phyloP scores from a whole-genome alignment of 1,140 invertebrate genomes.

The Drosophila prosaltans region DNA sequence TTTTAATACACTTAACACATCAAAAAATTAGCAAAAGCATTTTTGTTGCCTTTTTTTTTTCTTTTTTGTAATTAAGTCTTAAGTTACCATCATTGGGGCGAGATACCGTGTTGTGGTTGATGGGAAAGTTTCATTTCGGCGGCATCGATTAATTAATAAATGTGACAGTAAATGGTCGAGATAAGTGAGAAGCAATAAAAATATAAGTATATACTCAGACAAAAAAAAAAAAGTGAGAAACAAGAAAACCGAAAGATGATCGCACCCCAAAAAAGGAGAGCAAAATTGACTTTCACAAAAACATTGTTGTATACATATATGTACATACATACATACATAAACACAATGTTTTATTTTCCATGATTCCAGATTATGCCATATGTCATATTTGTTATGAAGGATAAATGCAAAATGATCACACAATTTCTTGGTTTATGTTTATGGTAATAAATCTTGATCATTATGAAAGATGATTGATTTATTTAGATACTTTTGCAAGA shows the following conservation, averaged over 20 bases:
- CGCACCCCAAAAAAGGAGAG: neutral
- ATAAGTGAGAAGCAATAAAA: constrained; percentile 52
- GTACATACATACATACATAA: neutral
- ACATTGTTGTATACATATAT: neutral
- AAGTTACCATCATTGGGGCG: constrained; percentile 59
- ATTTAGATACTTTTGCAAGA: too few relatives aligned
- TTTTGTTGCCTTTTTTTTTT: constrained; percentile 23
- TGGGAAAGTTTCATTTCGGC: constrained; percentile 46
- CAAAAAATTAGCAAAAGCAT: constrained; percentile 57
- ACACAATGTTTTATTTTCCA: too few relatives aligned
- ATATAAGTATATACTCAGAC: too few relatives aligned
- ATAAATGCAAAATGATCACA: too few relatives aligned
- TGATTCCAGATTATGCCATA: too few relatives aligned
- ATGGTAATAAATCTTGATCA: too few relatives aligned
- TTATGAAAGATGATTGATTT: too few relatives aligned
- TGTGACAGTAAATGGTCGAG: constrained; percentile 75
- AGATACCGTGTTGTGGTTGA: constrained; percentile 34
- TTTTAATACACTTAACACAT: constrained; percentile 68
- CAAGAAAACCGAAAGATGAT: constrained; percentile 4
- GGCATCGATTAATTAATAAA: constrained; percentile 77
- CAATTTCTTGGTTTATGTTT: too few relatives aligned
- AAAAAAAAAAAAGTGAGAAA: neutral
- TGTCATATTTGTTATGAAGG: too few relatives aligned
- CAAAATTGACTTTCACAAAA: neutral
- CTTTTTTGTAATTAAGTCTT: constrained; percentile 70